Percentiles rank a stretch among this genome's conserved stretches.
These are phyloP conservation scores for Apoderus coryli DNA, from an alignment of 2,888 invertebrate species.

Conservation along the genomic window DNA sequence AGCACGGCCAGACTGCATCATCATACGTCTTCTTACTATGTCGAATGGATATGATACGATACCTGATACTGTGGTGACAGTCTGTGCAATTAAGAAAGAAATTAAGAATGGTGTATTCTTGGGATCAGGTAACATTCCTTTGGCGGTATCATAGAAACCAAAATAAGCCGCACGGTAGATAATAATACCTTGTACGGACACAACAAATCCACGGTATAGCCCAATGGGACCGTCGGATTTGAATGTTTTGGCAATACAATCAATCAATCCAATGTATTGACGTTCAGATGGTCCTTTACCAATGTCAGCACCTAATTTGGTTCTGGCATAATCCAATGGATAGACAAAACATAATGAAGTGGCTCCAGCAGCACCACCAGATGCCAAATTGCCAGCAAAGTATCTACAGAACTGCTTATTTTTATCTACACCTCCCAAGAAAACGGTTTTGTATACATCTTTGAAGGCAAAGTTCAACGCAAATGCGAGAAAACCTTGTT, in stretches of 20 bases:
- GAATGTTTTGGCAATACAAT: conserved; percentile 41
- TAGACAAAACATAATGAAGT: conserved; percentile 65
- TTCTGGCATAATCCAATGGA: conserved; percentile 62
- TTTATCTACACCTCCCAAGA: conserved; percentile 57
- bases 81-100: conserved; percentile 48
- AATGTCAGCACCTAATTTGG: conserved; percentile 28
- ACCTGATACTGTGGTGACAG: conserved; percentile 58
- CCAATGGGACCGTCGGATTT: conserved; percentile 46
- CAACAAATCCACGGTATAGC: conserved; percentile 48
- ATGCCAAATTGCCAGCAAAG: conserved; percentile 57
- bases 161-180: conserved; percentile 54
- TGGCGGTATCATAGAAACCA: conserved; percentile 49
- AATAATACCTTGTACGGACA: conserved; percentile 52
- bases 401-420: conserved; percentile 57
- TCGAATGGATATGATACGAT: conserved; percentile 67
- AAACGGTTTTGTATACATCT: conserved; percentile 59
- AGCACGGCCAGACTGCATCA: conserved; percentile 64
- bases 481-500: conserved; percentile 60
- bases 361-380: conserved; percentile 66
- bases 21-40: conserved; percentile 58
- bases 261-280: conserved; percentile 44
- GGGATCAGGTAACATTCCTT: conserved; percentile 46
- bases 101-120: conserved; percentile 42
- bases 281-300: conserved; percentile 17
- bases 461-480: conserved; percentile 68